These are phyloP conservation scores for Whitmania pigra DNA, from an alignment of 1,140 invertebrate genomes.

Conservation along the genomic window DNA sequence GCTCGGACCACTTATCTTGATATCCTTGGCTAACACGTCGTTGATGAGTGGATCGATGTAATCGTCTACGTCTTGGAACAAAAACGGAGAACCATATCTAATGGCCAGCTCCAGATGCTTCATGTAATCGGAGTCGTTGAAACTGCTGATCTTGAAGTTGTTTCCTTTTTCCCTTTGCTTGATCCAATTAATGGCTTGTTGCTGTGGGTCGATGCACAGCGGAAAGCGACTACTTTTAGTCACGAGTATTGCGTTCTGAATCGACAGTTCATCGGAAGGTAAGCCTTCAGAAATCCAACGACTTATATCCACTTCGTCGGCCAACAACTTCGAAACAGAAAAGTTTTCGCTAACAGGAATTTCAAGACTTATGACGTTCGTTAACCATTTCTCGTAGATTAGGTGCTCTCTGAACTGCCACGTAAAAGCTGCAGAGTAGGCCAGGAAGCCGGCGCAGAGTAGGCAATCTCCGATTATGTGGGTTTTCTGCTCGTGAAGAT, in stretches of 20 bases:
- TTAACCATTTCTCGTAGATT: slow-evolving; percentile 66
- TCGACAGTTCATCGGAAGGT: slow-evolving; percentile 75
- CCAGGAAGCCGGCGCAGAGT: slow-evolving; percentile 63
- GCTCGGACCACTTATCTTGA: slow-evolving; percentile 59
- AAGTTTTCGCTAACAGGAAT: slow-evolving; percentile 56
- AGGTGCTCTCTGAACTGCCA: slow-evolving; percentile 68
- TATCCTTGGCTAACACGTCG: slow-evolving; percentile 72
- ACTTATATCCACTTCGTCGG: slow-evolving; percentile 69
- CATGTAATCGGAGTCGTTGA: slow-evolving; percentile 68
- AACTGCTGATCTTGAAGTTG: slow-evolving; percentile 67
- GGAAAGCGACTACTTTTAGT: slow-evolving; percentile 62
- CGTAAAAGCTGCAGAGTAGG: slow-evolving; percentile 72
- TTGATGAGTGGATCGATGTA: slow-evolving; percentile 79
- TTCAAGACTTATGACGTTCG: slow-evolving; percentile 51
- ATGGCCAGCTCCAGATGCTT: slow-evolving; percentile 74
- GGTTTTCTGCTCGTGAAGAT: slow-evolving; percentile 54
- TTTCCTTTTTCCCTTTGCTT: slow-evolving; percentile 64
- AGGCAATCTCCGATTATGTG: slow-evolving; percentile 68
- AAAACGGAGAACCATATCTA: slow-evolving; percentile 67
- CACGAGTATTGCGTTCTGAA: slow-evolving; percentile 79
- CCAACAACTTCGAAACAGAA: slow-evolving; percentile 58
- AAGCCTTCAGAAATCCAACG: slow-evolving; percentile 73
- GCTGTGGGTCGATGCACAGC: slow-evolving; percentile 81
- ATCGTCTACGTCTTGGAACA: slow-evolving; percentile 78
- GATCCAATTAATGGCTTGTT: slow-evolving; percentile 73